Conservation (phyloP, 2,888 invertebrate species). For the Megastigmus dorsalis region DNA sequence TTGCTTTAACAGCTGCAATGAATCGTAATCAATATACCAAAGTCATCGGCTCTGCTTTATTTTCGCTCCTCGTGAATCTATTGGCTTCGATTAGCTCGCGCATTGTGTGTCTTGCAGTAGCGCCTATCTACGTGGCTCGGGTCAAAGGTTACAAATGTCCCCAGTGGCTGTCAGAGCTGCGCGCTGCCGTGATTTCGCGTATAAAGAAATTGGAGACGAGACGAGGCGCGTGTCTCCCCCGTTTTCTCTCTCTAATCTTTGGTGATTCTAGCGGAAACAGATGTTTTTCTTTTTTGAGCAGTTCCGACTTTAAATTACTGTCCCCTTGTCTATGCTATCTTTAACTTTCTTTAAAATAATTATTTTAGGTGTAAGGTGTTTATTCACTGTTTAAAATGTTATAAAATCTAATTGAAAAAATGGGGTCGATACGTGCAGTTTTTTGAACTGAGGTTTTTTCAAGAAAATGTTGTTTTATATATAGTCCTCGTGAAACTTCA, state of each 20-base stretch:
- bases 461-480: too few relatives aligned
- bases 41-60: slow-evolving; percentile 22
- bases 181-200: not conserved
- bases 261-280: slow-evolving; percentile 21
- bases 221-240: not conserved
- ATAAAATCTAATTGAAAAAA: not conserved
- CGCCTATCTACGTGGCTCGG: slow-evolving; percentile 9
- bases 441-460: not conserved
- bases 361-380: not conserved
- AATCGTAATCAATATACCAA: slow-evolving; percentile 8
- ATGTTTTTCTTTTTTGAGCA: slow-evolving; percentile 31
- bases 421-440: not conserved
- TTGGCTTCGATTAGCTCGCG: slow-evolving; percentile 11
- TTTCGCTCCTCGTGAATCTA: slow-evolving; percentile 13
- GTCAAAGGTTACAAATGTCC: slow-evolving; percentile 39
- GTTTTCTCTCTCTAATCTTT: not conserved
- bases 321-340: too few relatives aligned
- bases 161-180: slow-evolving; percentile 24
- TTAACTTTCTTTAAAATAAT: too few relatives aligned
- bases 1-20: not conserved
- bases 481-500: too few relatives aligned
- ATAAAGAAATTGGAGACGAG: slow-evolving; percentile 4
- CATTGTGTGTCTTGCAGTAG: slow-evolving; percentile 11
- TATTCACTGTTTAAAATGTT: not conserved
- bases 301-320: too few relatives aligned